Conservation (phyloP, 2,888 invertebrate genomes). For the Operophtera brumata region DNA sequence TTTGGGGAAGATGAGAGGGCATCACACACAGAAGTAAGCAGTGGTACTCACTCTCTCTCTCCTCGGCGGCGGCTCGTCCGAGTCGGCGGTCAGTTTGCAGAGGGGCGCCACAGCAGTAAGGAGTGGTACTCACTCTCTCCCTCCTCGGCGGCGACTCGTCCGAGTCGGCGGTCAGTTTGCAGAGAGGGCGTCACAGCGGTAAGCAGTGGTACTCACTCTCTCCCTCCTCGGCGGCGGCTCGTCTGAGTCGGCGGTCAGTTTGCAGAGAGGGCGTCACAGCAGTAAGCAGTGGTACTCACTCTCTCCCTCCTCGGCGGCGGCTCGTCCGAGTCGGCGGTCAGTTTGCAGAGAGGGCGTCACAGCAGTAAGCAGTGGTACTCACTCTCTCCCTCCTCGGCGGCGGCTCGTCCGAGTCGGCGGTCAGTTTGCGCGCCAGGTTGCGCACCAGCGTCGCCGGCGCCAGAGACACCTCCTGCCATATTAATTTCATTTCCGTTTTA, state of each 20-base stretch:
- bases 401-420: constrained; percentile 84
- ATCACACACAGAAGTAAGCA: too few relatives aligned
- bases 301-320: constrained; percentile 75
- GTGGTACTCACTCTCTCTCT: constrained; percentile 80
- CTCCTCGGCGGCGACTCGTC: too few relatives aligned
- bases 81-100: constrained; percentile 88
- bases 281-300: constrained; percentile 66
- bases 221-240: too few relatives aligned
- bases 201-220: too few relatives aligned
- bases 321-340: constrained; percentile 86
- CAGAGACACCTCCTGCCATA: constrained; percentile 73
- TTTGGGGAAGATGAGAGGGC: too few relatives aligned
- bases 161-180: too few relatives aligned
- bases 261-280: too few relatives aligned
- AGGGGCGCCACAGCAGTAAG: too few relatives aligned
- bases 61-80: constrained; percentile 81
- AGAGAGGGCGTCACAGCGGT: too few relatives aligned
- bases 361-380: not conserved
- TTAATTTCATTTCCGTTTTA: constrained; percentile 26
- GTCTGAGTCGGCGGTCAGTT: too few relatives aligned
- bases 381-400: constrained; percentile 82
- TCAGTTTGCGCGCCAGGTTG: constrained; percentile 89
- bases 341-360: constrained; percentile 72
- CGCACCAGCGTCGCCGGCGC: constrained; percentile 76
- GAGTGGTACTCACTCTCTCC: too few relatives aligned